phyloP scores from a whole-genome alignment of 1,140 invertebrate species.

The Alviniconcha marisindica region DNA sequence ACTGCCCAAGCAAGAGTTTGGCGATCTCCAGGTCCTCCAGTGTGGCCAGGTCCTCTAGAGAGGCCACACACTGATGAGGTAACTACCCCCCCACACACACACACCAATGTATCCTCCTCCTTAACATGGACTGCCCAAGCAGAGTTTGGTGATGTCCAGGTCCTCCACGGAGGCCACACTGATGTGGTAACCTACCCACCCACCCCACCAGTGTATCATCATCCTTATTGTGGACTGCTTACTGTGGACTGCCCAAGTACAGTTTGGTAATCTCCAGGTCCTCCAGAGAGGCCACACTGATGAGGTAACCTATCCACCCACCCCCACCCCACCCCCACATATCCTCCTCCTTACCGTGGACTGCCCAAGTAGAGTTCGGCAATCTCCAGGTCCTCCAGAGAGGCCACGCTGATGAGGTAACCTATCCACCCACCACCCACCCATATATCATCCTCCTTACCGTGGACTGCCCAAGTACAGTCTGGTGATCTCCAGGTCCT shows the following conservation, averaged over 20 bases:
- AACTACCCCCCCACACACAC: too few species aligned
- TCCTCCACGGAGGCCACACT: slow-evolving; percentile 92
- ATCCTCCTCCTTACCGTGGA: slow-evolving; percentile 18
- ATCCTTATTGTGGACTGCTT: slow-evolving; percentile 75
- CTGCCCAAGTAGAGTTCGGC: too few species aligned
- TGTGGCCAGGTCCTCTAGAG: slow-evolving; percentile 89
- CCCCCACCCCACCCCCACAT: not conserved
- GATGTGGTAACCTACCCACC: too few species aligned
- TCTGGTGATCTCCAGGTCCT: slow-evolving; percentile 92
- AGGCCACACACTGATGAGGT: too few species aligned
- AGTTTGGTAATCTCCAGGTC: slow-evolving; percentile 93
- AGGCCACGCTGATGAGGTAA: too few species aligned
- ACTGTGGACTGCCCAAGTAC: slow-evolving; percentile 84
- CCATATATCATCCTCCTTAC: not conserved
- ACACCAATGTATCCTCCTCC: not conserved
- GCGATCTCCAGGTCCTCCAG: slow-evolving; percentile 93
- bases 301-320: too few species aligned
- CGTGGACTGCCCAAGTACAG: slow-evolving; percentile 87
- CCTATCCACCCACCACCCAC: too few species aligned
- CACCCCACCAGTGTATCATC: not conserved
- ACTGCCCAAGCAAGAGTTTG: slow-evolving; percentile 88
- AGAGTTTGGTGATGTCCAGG: slow-evolving; percentile 91
- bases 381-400: too few species aligned
- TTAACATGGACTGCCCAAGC: slow-evolving; percentile 83
- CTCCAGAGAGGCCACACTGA: slow-evolving; percentile 90